These are phyloP conservation scores for Myotis lucifugus DNA, from an alignment of 2,113 vertebrate species.

Conservation along the genomic window DNA sequence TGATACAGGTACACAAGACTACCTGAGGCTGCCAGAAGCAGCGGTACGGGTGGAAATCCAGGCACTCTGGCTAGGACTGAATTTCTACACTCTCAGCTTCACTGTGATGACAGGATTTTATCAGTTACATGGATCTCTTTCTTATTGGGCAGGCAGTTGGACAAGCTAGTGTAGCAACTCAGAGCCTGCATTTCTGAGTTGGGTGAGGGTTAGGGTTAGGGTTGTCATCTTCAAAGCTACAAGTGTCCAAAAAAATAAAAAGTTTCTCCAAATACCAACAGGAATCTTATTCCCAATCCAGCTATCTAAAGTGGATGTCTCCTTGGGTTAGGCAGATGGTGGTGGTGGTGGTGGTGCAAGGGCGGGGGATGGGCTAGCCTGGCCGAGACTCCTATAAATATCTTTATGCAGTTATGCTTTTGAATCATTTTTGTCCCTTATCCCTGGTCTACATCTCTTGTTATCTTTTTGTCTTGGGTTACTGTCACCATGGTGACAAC, in stretches of 20 bases:
- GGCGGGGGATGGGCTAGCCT: background rate
- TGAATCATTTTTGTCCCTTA: background rate
- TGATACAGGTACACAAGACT: background rate
- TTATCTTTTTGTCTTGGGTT: conserved; percentile 29
- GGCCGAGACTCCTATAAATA: background rate
- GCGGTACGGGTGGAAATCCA: background rate
- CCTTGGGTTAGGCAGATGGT: accelerated
- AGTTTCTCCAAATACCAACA: background rate
- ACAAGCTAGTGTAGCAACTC: no score
- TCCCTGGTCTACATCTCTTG: background rate
- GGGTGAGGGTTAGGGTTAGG: no score
- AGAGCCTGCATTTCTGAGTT: no score
- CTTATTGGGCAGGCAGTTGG: background rate
- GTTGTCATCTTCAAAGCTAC: background rate
- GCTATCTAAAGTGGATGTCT: background rate
- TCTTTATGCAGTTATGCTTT: background rate
- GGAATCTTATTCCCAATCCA: background rate
- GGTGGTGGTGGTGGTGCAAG: background rate
- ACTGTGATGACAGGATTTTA: background rate
- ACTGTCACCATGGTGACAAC: background rate
- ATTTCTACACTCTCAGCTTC: background rate
- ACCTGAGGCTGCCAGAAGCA: background rate
- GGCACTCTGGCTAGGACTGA: background rate
- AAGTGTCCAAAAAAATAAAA: background rate
- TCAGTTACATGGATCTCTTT: background rate